A percentile compares a stretch with the other conserved stretches of the same genome.
These are phyloP conservation scores for Eupithecia dodoneata DNA, from an alignment of 2,888 invertebrate species.

Conservation along the genomic window DNA sequence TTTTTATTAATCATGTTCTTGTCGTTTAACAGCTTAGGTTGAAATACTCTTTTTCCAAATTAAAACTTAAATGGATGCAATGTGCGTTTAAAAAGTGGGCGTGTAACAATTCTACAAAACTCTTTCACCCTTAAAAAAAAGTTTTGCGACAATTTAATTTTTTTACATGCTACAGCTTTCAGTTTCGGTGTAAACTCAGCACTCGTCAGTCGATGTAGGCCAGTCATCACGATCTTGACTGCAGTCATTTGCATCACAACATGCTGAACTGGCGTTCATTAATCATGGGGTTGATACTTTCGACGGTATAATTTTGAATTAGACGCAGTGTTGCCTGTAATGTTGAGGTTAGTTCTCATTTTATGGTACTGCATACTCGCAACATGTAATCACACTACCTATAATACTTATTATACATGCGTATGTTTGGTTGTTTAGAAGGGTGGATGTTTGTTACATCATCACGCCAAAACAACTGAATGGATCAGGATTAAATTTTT, in stretches of 20 bases:
- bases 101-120: background rate
- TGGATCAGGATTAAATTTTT: too few relatives aligned
- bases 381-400: background rate
- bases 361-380: background rate
- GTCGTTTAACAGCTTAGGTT: background rate
- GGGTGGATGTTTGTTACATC: too few relatives aligned
- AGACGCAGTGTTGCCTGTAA: background rate
- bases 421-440: too few relatives aligned
- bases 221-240: slow-evolving; percentile 62
- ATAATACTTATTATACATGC: too few relatives aligned
- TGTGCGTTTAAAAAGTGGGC: background rate
- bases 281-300: slow-evolving; percentile 50
- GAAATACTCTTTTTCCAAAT: background rate
- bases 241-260: slow-evolving; percentile 69
- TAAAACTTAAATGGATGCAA: background rate
- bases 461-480: too few relatives aligned
- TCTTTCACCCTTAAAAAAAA: background rate
- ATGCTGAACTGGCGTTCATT: slow-evolving; percentile 59
- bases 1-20: background rate
- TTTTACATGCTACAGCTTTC: background rate
- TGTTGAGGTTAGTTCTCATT: background rate
- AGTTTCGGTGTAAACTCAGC: slow-evolving; percentile 48
- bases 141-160: background rate
- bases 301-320: slow-evolving; percentile 2
- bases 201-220: slow-evolving; percentile 51